Conservation (phyloP, 2,797 vertebrate species). For the Acipenser ruthenus region DNA sequence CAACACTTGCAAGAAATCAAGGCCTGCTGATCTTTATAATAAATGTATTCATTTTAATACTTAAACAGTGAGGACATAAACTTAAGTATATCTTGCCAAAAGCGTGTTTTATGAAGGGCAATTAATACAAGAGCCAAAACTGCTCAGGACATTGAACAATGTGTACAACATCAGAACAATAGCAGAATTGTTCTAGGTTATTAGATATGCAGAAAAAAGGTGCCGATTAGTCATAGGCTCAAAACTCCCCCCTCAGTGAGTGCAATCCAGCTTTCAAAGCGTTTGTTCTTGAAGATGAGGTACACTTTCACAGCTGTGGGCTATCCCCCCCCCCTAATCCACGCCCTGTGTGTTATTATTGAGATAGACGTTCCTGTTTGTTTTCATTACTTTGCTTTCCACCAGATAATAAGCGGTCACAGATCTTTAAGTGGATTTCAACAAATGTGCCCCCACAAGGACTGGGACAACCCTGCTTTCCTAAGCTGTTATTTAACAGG, state of each 20-base stretch:
- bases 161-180: slow-evolving; percentile 20
- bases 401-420: too few relatives aligned
- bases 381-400: too few relatives aligned
- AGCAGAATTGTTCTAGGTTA: slow-evolving; percentile 20
- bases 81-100: slow-evolving; percentile 4
- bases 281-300: not conserved
- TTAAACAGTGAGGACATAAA: slow-evolving; percentile 10
- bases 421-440: too few relatives aligned
- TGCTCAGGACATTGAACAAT: slow-evolving; percentile 12
- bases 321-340: not conserved
- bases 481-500: too few relatives aligned
- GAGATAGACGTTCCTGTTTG: too few relatives aligned
- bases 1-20: slow-evolving; percentile 1
- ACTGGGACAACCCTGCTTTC: too few relatives aligned
- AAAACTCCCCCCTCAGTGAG: slow-evolving; percentile 2
- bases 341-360: too few relatives aligned
- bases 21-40: not conserved
- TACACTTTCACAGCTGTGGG: not conserved
- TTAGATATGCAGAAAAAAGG: slow-evolving; percentile 11
- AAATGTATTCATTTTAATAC: not conserved
- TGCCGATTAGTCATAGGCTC: slow-evolving; percentile 13
- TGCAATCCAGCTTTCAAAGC: not conserved
- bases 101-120: not conserved
- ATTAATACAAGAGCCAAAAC: slow-evolving; percentile 21
- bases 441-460: too few relatives aligned